A percentile compares a stretch with the other conserved stretches of the same genome.
Evolutionary conservation across 2,888 invertebrate species (phyloP).

Genomic region (Nomada flava): DNA sequence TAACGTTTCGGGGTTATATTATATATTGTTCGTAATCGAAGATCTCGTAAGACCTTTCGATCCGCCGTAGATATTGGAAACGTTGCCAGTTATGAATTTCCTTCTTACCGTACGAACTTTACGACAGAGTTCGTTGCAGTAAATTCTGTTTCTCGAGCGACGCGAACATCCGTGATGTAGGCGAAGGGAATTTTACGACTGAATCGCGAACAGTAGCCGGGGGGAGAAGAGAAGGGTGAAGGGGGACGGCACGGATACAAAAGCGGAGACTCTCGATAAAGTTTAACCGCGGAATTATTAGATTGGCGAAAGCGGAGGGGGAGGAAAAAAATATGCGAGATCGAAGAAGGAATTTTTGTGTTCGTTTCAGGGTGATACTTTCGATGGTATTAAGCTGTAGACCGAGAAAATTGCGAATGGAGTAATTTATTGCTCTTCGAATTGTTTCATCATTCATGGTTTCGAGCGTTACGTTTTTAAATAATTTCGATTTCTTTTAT

Average conservation of each 20-base stretch:
- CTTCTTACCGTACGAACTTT: conserved; percentile 47
- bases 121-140: conserved; percentile 48
- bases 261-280: conserved; percentile 33
- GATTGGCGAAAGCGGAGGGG: conserved; percentile 6
- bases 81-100: conserved; percentile 60
- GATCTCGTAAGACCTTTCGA: conserved; percentile 69
- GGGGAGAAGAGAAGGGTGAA: too few species aligned
- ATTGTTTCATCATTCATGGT: not conserved
- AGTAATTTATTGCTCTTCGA: not conserved
- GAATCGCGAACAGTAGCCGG: not conserved
- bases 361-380: not conserved
- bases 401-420: not conserved
- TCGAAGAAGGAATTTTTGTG: not conserved
- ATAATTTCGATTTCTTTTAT: not conserved
- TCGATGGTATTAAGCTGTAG: not conserved
- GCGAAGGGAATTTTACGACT: conserved; percentile 55
- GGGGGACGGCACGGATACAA: not conserved
- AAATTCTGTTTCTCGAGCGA: conserved; percentile 54
- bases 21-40: conserved; percentile 73
- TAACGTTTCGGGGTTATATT: conserved; percentile 72
- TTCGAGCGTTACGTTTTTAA: not conserved
- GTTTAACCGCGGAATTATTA: conserved; percentile 34
- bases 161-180: conserved; percentile 47
- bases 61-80: conserved; percentile 64
- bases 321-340: not conserved